Percentiles rank a stretch among this genome's conserved stretches.
Conservation (phyloP, 2,888 invertebrate genomes). For the Orthosia cruda region DNA sequence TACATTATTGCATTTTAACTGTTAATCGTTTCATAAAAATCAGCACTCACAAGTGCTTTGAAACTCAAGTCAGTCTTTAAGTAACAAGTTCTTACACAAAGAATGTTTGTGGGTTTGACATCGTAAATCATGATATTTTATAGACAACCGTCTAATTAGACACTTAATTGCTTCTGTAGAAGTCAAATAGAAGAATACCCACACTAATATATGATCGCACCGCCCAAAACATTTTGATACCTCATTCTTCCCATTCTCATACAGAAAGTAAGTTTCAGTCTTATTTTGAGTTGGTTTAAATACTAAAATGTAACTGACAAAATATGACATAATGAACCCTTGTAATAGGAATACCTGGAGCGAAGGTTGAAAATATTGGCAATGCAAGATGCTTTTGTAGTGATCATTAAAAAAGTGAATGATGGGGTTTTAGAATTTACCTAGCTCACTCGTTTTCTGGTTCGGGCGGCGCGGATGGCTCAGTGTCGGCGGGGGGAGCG, state of each 20-base stretch:
- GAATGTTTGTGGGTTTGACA: slow-evolving; percentile 66
- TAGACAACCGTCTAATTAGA: slow-evolving; percentile 56
- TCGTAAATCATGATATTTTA: slow-evolving; percentile 61
- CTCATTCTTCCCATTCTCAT: slow-evolving; percentile 38
- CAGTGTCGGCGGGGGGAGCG: slow-evolving; percentile 74
- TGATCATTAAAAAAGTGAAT: slow-evolving; percentile 18
- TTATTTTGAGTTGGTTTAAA: slow-evolving; percentile 64
- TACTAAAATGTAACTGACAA: slow-evolving; percentile 45
- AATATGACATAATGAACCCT: slow-evolving; percentile 31
- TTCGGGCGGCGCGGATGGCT: slow-evolving; percentile 77
- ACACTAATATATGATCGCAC: slow-evolving; percentile 62
- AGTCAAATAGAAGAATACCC: slow-evolving; percentile 57
- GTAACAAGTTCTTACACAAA: slow-evolving; percentile 72
- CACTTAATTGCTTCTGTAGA: slow-evolving; percentile 52
- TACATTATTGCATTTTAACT: slow-evolving; percentile 63
- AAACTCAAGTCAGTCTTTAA: slow-evolving; percentile 80
- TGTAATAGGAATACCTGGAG: slow-evolving; percentile 25
- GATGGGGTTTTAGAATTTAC: slow-evolving; percentile 34
- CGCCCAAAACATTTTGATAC: slow-evolving; percentile 59
- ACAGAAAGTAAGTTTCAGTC: slow-evolving; percentile 67
- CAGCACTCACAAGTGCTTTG: slow-evolving; percentile 61
- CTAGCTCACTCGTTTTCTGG: slow-evolving; percentile 73
- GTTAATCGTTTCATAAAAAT: slow-evolving; percentile 67
- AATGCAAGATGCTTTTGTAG: slow-evolving; percentile 23
- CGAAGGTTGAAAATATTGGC: slow-evolving; percentile 29